phyloP scores from a whole-genome alignment of 2,113 vertebrate genomes.

The Gila orcuttii region DNA sequence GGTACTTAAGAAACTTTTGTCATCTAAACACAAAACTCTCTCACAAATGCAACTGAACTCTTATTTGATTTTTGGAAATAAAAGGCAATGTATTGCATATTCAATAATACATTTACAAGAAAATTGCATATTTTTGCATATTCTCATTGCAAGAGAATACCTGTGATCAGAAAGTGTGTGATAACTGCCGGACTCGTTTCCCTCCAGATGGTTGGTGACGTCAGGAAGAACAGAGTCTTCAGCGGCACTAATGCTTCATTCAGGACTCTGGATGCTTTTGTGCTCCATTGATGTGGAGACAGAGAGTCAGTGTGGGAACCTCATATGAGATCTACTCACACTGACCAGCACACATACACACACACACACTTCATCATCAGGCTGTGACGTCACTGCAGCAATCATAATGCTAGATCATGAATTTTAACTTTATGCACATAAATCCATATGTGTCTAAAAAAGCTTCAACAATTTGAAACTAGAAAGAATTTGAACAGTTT shows the following conservation, averaged over 20 bases:
- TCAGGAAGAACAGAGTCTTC: constrained; percentile 48
- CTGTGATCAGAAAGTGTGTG: too few species aligned
- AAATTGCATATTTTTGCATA: too few species aligned
- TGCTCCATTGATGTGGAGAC: constrained; percentile 51
- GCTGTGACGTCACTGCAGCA: neutral
- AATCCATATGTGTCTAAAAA: neutral
- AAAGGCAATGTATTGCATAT: too few species aligned
- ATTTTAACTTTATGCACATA: neutral
- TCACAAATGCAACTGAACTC: neutral
- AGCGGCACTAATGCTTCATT: constrained; percentile 57
- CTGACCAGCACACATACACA: constrained; percentile 27
- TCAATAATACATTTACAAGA: too few species aligned
- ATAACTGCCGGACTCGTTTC: neutral
- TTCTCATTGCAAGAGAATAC: neutral
- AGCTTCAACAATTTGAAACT: neutral
- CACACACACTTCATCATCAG: neutral
- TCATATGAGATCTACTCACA: constrained; percentile 56
- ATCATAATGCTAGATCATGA: neutral
- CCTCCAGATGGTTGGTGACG: constrained; percentile 63
- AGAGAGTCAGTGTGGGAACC: constrained; percentile 62
- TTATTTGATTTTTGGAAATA: too few species aligned
- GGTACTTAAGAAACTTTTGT: neutral
- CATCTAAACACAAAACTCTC: neutral
- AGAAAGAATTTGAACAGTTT: neutral
- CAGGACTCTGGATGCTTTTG: constrained; percentile 57